Evolutionary conservation across 64 coral and sea anemone genomes (phyloP).

Genomic region (Platygyra sinensis): DNA sequence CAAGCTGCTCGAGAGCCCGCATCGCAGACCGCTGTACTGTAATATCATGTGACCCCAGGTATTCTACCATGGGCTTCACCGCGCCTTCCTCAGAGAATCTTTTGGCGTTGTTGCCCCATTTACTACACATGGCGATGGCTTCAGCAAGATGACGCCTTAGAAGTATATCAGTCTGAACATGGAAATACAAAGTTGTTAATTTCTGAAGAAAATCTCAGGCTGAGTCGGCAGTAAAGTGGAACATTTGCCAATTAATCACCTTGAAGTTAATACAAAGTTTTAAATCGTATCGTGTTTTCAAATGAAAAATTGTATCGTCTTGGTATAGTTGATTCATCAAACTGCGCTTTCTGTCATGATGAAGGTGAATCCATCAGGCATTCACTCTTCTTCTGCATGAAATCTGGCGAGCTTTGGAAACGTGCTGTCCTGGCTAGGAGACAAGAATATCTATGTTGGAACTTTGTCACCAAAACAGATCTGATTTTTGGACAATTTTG

Average conservation of each 20-base stretch:
- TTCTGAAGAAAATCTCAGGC: too few relatives aligned
- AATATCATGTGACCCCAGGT: constrained; percentile 65
- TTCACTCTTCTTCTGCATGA: not conserved
- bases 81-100: constrained; percentile 75
- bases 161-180: constrained; percentile 53
- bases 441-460: not conserved
- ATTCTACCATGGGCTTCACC: constrained; percentile 77
- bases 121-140: constrained; percentile 81
- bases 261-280: too few relatives aligned
- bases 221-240: too few relatives aligned
- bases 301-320: too few relatives aligned
- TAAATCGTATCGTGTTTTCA: too few relatives aligned
- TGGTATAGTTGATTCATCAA: too few relatives aligned
- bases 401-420: not conserved
- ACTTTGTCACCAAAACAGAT: not conserved
- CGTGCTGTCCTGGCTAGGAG: not conserved
- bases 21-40: constrained; percentile 78
- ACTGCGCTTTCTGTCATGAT: too few relatives aligned
- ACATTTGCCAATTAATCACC: too few relatives aligned
- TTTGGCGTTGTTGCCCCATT: constrained; percentile 75
- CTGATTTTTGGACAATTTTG: too few relatives aligned
- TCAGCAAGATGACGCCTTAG: constrained; percentile 75
- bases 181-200: not conserved
- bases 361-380: not conserved
- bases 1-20: constrained; percentile 73